Conservation (phyloP, 2,888 invertebrate genomes). For the Orchesella flavescens region DNA sequence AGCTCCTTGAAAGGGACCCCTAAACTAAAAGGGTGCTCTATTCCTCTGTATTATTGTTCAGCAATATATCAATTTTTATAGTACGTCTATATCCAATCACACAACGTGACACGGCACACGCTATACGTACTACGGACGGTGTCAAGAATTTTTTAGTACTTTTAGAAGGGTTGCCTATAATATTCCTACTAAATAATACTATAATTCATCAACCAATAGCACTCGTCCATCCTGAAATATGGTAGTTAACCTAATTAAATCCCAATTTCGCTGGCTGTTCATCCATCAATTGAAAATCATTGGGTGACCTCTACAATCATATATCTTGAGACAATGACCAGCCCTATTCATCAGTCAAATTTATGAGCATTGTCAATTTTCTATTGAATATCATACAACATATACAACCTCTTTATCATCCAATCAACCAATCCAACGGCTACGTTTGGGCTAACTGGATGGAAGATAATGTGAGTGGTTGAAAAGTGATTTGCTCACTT, state of each 20-base stretch:
- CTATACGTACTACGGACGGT: too few species aligned
- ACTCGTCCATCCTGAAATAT: slow-evolving; percentile 29
- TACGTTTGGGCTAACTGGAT: not conserved
- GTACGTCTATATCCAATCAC: not conserved
- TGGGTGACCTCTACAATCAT: slow-evolving; percentile 27
- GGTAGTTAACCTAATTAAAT: slow-evolving; percentile 48
- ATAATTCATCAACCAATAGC: slow-evolving; percentile 23
- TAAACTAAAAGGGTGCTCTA: not conserved
- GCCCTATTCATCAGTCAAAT: slow-evolving; percentile 16
- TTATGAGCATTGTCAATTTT: too few species aligned
- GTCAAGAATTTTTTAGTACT: not conserved
- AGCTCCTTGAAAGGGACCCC: slow-evolving; percentile 38
- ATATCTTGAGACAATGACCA: slow-evolving; percentile 9
- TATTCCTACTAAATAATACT: not conserved
- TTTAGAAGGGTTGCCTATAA: not conserved
- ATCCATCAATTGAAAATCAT: slow-evolving; percentile 42
- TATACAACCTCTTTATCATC: too few species aligned
- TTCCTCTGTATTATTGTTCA: too few species aligned
- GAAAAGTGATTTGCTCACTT: not conserved
- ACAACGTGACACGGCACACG: too few species aligned
- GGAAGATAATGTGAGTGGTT: not conserved
- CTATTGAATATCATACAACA: too few species aligned
- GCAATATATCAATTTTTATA: slow-evolving; percentile 1
- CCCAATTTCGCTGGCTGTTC: slow-evolving; percentile 32
- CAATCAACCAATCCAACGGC: slow-evolving; percentile 13